Evolutionary conservation across 1,140 invertebrate species (phyloP), one percentile per base, ranked within the genome.

Genomic region (Drosophila sturtevanti): DNA sequence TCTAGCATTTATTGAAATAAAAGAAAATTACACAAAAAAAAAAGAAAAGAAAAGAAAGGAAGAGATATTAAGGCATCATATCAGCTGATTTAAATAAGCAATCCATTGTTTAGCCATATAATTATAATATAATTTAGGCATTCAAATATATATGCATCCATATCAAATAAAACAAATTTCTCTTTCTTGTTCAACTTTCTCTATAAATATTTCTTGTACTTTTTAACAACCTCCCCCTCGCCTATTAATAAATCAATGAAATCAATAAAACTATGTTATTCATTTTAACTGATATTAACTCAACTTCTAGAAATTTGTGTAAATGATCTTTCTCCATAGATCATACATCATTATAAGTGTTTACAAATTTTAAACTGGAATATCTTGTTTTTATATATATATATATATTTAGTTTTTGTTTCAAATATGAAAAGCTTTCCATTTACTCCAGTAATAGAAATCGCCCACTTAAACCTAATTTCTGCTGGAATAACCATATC

Each of bases 1-100:
- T 48, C 41, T 48, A 48, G 41, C 41, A 48, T 48, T 48, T 48
- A 48, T 48, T 48, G 18, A 21, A 48, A 48, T 48, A 48, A 48
- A 21, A 48, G 21, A 21, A 44, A 44, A 16, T 44, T 24, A 24
- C 22, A 41, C 7, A 44, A 44, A 44, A 44, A 18, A 10, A 18
- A 18, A 1, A 44, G 2, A 0, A 2, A 14, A 6, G 16, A 44
- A 44, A 44, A 18, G 2, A 18, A 18, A 1, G n/a, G n/a, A n/a
- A n/a, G n/a, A n/a, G n/a, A n/a, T n/a, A 18, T 4, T 44, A 18
- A 48, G 16, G 16, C 18, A 48, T 21, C 41, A 21, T 48, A 48
- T 48, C 41, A 48, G 16, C 41, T 48, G 41, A 48, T 48, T 48
- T 21, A 48, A 48, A 18, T 48, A 48, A 48, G 16, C 41, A 21